Evolutionary conservation across 35 echinoderm and acorn worm genomes (phyloP).

Genomic region (Holothuria glaberrima): DNA sequence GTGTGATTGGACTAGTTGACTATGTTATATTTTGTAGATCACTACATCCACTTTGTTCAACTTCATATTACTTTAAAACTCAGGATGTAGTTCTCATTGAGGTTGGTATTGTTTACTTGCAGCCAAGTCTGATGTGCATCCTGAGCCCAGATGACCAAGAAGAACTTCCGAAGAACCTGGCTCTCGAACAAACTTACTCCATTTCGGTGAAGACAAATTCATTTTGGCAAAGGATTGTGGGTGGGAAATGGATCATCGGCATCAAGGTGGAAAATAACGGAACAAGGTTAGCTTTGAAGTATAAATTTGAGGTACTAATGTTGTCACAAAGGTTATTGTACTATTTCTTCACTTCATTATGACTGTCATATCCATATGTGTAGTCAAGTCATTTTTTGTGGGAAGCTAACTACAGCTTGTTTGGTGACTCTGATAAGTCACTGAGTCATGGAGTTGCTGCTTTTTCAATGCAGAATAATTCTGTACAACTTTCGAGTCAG

Average conservation of each 20-base stretch:
- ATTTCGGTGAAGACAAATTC: not conserved
- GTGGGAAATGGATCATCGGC: not conserved
- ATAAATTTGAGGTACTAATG: no score
- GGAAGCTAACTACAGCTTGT: no score
- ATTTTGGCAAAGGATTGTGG: conserved; percentile 21
- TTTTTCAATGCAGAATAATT: no score
- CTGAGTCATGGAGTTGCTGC: no score
- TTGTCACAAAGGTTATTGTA: no score
- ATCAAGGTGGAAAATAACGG: not conserved
- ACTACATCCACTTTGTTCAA: not conserved
- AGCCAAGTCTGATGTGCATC: conserved; percentile 23
- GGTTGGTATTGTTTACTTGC: not conserved
- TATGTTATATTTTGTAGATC: not conserved
- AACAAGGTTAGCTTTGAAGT: not conserved
- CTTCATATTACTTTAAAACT: not conserved
- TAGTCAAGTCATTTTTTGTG: no score
- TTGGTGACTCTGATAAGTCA: no score
- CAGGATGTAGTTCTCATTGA: not conserved
- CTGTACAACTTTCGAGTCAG: no score
- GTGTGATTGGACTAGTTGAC: no score
- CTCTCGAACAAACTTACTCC: not conserved
- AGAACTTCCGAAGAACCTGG: not conserved
- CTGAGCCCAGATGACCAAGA: not conserved
- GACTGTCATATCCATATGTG: no score
- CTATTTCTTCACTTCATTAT: no score